Base-by-base conservation (phyloP, 2,113 vertebrate genomes). In the Caloenas nicobarica region DNA sequence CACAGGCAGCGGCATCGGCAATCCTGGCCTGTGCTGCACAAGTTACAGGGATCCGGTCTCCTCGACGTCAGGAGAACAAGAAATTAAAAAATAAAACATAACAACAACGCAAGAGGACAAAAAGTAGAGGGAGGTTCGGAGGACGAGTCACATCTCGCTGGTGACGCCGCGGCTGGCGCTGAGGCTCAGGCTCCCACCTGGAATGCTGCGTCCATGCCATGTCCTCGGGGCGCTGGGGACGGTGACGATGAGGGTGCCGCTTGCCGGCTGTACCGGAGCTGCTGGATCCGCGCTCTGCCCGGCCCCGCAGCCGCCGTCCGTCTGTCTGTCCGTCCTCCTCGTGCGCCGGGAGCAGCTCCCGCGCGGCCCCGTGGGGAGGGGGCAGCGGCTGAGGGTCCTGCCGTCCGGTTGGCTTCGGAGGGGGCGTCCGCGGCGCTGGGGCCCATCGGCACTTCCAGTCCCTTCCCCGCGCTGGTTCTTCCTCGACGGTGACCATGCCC, bases 91-190 rank as follows among this genome's bases (percentile, higher is more conserved):
- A 71, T 50, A 83, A 33, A 42, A 42, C 54, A 64, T 6, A 60
- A 24, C 2, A 88, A 73, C 56, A 91, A 90, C 16, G 14, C 68
- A 74, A 88, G 82, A 88, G 85, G 92, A 92, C 61, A 23, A 57
- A 36, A 65, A 78, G 80, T 54, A 88, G 58, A 69, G 82, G 88
- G 79, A 60, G 86, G 16, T 8, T 3, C 24, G 86, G 87, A 86
- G 12, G 46, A 94, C 77, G 36, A 96, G 95, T 92, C 93, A 33
- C 95, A 46, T 70, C 95, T 93, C 90, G 44, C 93, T 83, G 24
- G 1, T 31, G 40, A 83, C 14, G 42, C 77, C 83, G 65, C 48
- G 24, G 31, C 77, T 36, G 42, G 91, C 40, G 50, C 77, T 81
- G 21, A 44, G 42, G 7, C 42, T 44, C 42, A 16, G 23, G 22